These are phyloP conservation scores for Agelastica alni DNA, from an alignment of 2,888 invertebrate species.

Conservation along the genomic window DNA sequence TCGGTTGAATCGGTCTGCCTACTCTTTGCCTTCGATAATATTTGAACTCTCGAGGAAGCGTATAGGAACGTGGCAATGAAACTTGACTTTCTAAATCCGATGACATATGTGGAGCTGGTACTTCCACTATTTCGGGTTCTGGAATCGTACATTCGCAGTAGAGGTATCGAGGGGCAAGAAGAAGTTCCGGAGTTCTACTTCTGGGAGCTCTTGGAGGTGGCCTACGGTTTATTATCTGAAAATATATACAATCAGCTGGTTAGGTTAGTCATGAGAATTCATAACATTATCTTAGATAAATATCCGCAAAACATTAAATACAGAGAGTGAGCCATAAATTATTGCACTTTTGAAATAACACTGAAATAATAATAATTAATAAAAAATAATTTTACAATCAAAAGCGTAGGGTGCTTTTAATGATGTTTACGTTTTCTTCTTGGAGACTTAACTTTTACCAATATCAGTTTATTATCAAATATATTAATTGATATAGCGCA, in stretches of 20 bases:
- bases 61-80: constrained; percentile 82
- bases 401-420: too few relatives aligned
- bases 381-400: too few relatives aligned
- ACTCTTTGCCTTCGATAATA: constrained; percentile 65
- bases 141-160: constrained; percentile 59
- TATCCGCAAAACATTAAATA: too few relatives aligned
- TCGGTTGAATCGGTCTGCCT: constrained; percentile 66
- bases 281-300: too few relatives aligned
- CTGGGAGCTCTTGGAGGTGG: constrained; percentile 54
- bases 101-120: constrained; percentile 44
- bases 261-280: neutral
- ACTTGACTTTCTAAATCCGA: constrained; percentile 80
- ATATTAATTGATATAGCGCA: too few relatives aligned
- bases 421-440: too few relatives aligned
- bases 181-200: constrained; percentile 75
- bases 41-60: constrained; percentile 82
- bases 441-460: too few relatives aligned
- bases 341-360: too few relatives aligned
- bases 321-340: too few relatives aligned
- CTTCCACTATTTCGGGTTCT: constrained; percentile 45
- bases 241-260: too few relatives aligned
- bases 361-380: too few relatives aligned
- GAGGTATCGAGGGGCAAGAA: constrained; percentile 76
- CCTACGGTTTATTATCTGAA: constrained; percentile 43
- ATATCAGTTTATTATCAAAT: too few relatives aligned